Evolutionary conservation across 2,113 vertebrate species (phyloP), one percentile per base, ranked within the genome.

Genomic region (Gavialis gangeticus): DNA sequence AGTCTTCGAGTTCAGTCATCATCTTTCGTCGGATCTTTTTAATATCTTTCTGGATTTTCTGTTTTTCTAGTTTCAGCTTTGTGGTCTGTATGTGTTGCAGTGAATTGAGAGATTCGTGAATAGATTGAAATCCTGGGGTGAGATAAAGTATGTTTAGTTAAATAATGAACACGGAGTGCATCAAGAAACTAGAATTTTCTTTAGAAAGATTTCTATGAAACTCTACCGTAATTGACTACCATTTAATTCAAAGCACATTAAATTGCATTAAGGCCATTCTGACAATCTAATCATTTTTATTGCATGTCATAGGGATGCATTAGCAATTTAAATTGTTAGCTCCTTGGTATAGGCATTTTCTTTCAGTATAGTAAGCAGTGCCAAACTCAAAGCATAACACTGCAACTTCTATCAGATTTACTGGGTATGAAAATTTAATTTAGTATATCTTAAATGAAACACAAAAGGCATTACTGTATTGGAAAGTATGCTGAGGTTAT

Each of bases 21-120:
- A 98, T 91, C 84, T 98, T 98, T 78, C 87, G 92, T n/a, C 89
- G 92, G 62, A 98, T 86, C 73, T 98, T 97, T 91, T 96, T 97
- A 71, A 98, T 88, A 73, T 98, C 97, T 96, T 97, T 98, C 64
- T 98, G 97, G 90, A 98, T 97, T 96, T 98, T 98, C 85, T 97
- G 97, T 87, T 98, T 98, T 90, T 98, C 97, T 57, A 98, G 95
- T 81, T 97, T 98, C 95, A 98, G 98, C 95, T 98, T 99, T 89
- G 98, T 96, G 87, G 98, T 98, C 73, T 96, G 88, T 95, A 98
- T 99, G 97, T 98, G 97, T 95, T 96, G 98, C 87, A 99, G 97
- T 87, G 98, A 98, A 69, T 95, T 97, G 66, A 99, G 98, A 93
- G 98, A 98, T 25, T 98, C 98, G 1, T 97, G 97, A 92, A 98